Evolutionary conservation across 2,113 vertebrate genomes (phyloP), one percentile per base, ranked within the genome.

Genomic region (Callospermophilus lateralis): DNA sequence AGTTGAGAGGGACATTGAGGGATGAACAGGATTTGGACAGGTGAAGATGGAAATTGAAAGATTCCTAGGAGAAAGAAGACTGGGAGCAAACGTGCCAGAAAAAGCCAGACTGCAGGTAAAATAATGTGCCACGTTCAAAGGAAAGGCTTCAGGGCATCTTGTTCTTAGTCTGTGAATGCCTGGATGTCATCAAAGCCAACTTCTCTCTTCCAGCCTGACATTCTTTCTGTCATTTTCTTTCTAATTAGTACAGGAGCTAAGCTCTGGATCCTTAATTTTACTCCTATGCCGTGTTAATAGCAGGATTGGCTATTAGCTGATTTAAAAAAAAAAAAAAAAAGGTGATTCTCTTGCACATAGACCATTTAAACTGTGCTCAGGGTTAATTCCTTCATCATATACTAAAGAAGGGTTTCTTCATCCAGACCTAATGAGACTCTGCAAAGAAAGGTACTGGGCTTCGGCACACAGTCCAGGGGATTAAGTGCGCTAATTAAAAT

Each of bases 401-500:
- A 53, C 72, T 48, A 20, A 61, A 94, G 32, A 81, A 63, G 81
- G 61, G 37, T 58, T 87, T 84, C 79, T 81, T 94, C 51, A 74
- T 53, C 63, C 83, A 90, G 84, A 37, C 84, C 48, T 95, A 78
- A 93, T 26, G 90, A 84, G 74, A 63, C 72, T 95, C 70, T 16
- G 17, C 6, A 5, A 87, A 92, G 79, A 22, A 51, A 92, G 77
- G 80, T 39, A 42, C 30, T 22, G 0, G 34, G 42, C 24, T 67
- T n/a, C 28, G 3, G 16, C 51, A 45, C 39, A 12, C 17, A 39
- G 1, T 5, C 83, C 73, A 48, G 32, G 84, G 85, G 86, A 86
- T 84, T 91, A 55, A 85, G 90, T 0, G 12, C 12, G 34, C 89
- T 84, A 58, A 95, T 96, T 94, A 94, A 91, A 95, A 87, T 2